Evolutionary conservation across 2,797 vertebrate species (phyloP).

Genomic region (Chelon labrosus): DNA sequence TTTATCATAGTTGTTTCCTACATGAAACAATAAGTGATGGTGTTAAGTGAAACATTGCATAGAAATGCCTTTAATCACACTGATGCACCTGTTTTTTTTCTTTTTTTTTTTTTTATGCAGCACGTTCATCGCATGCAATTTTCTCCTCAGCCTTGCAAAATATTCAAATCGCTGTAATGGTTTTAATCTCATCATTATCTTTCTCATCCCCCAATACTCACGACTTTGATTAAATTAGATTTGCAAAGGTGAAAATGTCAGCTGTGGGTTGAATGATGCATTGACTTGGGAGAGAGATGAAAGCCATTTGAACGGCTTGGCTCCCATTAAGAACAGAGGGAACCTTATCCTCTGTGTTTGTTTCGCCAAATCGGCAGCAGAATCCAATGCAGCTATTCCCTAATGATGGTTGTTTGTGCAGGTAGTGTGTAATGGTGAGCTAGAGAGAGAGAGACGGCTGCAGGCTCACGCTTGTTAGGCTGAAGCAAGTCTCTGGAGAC

Average conservation of each 20-base stretch:
- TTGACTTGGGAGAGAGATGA: conserved; percentile 73
- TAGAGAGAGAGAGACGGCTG: conserved; percentile 68
- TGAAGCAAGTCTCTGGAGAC: conserved; percentile 82
- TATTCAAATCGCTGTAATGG: conserved; percentile 54
- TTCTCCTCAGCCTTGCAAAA: conserved; percentile 30
- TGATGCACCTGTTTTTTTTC: conserved; percentile 39
- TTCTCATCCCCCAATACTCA: conserved; percentile 52
- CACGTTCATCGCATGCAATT: conserved; percentile 10
- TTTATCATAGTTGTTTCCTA: neutral
- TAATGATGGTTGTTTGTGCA: conserved; percentile 83
- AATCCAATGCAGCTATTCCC: conserved; percentile 76
- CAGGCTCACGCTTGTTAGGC: conserved; percentile 80
- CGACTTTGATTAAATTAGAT: conserved; percentile 67
- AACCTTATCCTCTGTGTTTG: conserved; percentile 77
- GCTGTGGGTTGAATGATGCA: conserved; percentile 69
- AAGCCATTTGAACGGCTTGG: conserved; percentile 75
- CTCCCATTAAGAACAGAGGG: conserved; percentile 73
- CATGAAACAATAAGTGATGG: neutral
- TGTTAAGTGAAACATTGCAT: neutral
- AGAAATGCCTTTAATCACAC: neutral
- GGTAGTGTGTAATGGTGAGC: conserved; percentile 79
- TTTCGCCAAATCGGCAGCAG: conserved; percentile 76
- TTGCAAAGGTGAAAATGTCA: conserved; percentile 68
- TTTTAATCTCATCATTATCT: conserved; percentile 69
- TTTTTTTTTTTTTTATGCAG: conserved; percentile 15